Evolutionary conservation across 2,797 vertebrate species (phyloP).

Genomic region (Phyllotis vaccarum): DNA sequence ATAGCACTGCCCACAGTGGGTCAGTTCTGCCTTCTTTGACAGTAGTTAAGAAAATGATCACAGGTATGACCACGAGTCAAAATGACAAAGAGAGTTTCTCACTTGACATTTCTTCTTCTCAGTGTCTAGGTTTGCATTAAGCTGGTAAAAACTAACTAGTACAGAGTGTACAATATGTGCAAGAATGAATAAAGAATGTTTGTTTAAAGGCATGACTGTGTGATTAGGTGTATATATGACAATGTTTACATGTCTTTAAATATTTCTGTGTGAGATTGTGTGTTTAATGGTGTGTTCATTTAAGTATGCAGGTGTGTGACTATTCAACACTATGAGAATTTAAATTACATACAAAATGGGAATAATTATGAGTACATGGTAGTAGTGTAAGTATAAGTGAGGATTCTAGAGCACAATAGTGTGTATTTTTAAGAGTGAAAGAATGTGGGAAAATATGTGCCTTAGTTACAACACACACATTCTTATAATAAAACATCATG

Average conservation of each 20-base stretch:
- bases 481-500: not conserved
- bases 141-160: not conserved
- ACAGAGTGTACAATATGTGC: not conserved
- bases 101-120: not conserved
- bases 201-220: not conserved
- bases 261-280: not conserved
- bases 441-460: not conserved
- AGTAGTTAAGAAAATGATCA: not conserved
- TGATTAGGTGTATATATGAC: not conserved
- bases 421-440: not conserved
- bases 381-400: not conserved
- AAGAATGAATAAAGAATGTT: not conserved
- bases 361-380: not conserved
- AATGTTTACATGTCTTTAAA: not conserved
- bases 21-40: not conserved
- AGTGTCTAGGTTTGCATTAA: not conserved
- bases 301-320: not conserved
- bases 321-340: not conserved
- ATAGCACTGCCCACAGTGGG: not conserved
- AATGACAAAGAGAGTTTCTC: not conserved
- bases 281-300: not conserved
- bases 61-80: not conserved
- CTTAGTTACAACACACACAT: not conserved
- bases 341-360: not conserved
- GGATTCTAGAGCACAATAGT: not conserved